These are phyloP conservation scores for Ennomos quercinarius DNA, from an alignment of 2,888 invertebrate genomes.

Conservation along the genomic window DNA sequence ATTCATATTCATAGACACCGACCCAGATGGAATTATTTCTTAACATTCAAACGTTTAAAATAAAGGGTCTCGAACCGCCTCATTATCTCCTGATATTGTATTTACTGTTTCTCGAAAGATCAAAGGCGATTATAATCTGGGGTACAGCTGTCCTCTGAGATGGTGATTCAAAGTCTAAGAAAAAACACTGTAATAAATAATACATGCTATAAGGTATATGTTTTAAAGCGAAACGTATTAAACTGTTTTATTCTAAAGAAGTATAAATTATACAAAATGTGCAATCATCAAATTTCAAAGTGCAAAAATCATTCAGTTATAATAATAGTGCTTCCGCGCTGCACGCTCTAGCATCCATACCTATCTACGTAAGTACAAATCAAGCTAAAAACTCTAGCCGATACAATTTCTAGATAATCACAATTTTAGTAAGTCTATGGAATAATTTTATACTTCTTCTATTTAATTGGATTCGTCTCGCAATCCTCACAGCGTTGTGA, in stretches of 20 bases:
- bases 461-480: slow-evolving; percentile 4
- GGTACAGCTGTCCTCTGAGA: neutral
- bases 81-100: slow-evolving; percentile 4
- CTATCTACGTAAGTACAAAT: too few relatives aligned
- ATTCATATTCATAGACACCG: neutral
- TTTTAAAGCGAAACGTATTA: too few relatives aligned
- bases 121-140: slow-evolving; percentile 11
- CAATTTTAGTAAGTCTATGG: neutral
- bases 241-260: too few relatives aligned
- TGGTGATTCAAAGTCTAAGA: neutral
- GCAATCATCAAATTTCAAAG: too few relatives aligned
- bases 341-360: too few relatives aligned
- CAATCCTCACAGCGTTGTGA: slow-evolving; percentile 1
- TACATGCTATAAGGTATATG: too few relatives aligned
- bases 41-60: slow-evolving; percentile 3
- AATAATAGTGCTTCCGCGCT: too few relatives aligned
- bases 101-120: slow-evolving; percentile 3
- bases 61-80: neutral
- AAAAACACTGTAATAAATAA: too few relatives aligned
- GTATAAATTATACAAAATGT: too few relatives aligned
- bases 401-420: too few relatives aligned
- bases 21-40: neutral
- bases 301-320: too few relatives aligned
- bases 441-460: neutral
- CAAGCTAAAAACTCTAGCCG: too few relatives aligned